These are phyloP conservation scores for Baryphthengus martii DNA, from an alignment of 2,113 vertebrate genomes.

Conservation along the genomic window DNA sequence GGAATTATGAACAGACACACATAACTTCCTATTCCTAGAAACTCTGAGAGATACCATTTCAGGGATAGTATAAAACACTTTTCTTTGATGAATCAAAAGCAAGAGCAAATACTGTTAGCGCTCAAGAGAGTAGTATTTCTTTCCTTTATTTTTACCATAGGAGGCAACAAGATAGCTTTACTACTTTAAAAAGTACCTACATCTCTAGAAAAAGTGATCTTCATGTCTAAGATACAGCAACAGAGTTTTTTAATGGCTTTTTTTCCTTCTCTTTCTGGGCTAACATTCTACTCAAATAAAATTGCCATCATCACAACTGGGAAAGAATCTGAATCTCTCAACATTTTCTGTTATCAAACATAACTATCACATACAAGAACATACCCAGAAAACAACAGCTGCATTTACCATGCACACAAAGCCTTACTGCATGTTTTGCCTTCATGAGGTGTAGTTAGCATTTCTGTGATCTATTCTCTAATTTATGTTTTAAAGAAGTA, in stretches of 20 bases:
- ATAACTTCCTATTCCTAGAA: background rate
- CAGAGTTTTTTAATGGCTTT: background rate
- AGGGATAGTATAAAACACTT: background rate
- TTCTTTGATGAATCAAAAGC: background rate
- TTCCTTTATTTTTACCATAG: background rate
- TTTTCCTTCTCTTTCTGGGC: too few relatives aligned
- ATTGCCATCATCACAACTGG: background rate
- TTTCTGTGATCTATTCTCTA: background rate
- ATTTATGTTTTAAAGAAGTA: background rate
- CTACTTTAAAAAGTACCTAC: background rate
- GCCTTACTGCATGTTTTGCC: background rate
- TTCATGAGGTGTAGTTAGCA: background rate
- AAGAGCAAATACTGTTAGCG: background rate
- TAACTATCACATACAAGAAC: background rate
- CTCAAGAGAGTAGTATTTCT: background rate
- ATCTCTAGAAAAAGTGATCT: background rate
- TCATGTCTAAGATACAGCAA: background rate
- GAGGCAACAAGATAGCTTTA: background rate
- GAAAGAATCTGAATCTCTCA: background rate
- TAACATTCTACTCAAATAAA: background rate
- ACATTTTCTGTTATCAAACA: background rate
- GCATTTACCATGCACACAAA: background rate
- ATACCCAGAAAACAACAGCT: background rate
- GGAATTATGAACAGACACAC: background rate
- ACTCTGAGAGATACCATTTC: background rate